Evolutionary conservation across 2,113 vertebrate species (phyloP), one percentile per base, ranked within the genome.

Genomic region (Paralichthys olivaceus): DNA sequence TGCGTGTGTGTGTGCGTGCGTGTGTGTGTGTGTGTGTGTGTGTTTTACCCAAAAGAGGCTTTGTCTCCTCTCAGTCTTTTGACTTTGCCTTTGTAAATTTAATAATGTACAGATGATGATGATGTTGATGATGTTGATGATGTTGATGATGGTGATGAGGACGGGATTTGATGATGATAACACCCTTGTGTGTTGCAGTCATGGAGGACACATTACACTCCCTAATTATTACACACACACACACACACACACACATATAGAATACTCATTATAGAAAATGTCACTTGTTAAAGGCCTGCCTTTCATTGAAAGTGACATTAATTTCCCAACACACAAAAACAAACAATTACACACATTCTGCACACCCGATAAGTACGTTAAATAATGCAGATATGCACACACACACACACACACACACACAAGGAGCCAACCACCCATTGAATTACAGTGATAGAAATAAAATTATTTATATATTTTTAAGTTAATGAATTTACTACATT

Each of bases 81-180:
- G 32, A 23, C 22, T 65, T 20, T 72, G 37, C 34, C 34, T 5
- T 65, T 14, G 54, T 49, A 81, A 74, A 79, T 43, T 65, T 77
- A 84, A 83, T 76, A 53, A 77, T 81, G 77, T 79, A 79, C 28
- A 37, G 53, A 67, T 64, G 60, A 64, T 71, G 60, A 64, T 69
- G 45, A 77, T 73, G 37, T 69, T 83, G 58, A 62, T 69, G 60
- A 62, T 75, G 60, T 68, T 70, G 53, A 54, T 64, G 53, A 75
- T 80, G 60, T 69, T 73, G 23, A 74, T 53, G 40, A 72, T 54
- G 26, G 56, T 64, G 12, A 69, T 53, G 11, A 63, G n/a, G 59
- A 60, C 29, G 19, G 34, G 26, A 51, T 65, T 7, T 66, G 29
- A 75, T 72, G 61, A 65, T 53, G 53, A 83, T 77, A 68, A 77